A percentile compares a stretch with the other conserved stretches of the same genome.
Evolutionary conservation across 2,113 vertebrate genomes (phyloP).

Genomic region (Salvelinus sp.): DNA sequence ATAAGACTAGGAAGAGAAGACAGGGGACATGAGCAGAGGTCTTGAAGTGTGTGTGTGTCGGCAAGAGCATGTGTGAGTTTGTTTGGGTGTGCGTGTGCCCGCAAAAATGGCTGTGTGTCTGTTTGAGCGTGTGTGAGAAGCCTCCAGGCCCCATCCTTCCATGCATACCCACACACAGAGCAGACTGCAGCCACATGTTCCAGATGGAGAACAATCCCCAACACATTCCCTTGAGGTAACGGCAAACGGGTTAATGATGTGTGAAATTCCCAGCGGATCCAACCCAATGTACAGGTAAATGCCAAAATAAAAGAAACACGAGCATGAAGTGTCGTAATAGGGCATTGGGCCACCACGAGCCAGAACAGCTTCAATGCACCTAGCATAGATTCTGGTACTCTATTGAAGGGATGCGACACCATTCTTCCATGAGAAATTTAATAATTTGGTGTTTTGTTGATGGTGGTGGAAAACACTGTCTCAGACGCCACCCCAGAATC

Average conservation of each 20-base stretch:
- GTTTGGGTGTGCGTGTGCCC: constrained; percentile 13
- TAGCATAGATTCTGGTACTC: too few relatives aligned
- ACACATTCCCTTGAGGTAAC: constrained; percentile 25
- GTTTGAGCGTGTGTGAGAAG: constrained; percentile 16
- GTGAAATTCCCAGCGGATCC: constrained; percentile 5
- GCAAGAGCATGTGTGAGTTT: neutral
- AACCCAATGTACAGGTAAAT: neutral
- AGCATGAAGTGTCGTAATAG: too few relatives aligned
- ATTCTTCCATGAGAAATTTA: too few relatives aligned
- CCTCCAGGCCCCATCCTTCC: constrained; percentile 22
- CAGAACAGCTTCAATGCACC: too few relatives aligned
- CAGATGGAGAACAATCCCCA: constrained; percentile 11
- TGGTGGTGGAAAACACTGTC: too few relatives aligned
- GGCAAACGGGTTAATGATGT: constrained; percentile 42
- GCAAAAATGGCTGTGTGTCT: constrained; percentile 16
- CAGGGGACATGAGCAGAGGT: neutral
- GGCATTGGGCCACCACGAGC: too few relatives aligned
- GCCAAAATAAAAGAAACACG: too few relatives aligned
- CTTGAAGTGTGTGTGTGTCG: neutral
- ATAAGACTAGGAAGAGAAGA: constrained; percentile 75
- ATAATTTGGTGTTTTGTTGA: too few relatives aligned
- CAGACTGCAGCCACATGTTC: constrained; percentile 52
- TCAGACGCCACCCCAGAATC: too few relatives aligned
- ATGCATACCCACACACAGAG: neutral
- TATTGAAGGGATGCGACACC: too few relatives aligned